Conservation (phyloP, 2,113 vertebrate genomes). For the Phylloscopus whistleri region DNA sequence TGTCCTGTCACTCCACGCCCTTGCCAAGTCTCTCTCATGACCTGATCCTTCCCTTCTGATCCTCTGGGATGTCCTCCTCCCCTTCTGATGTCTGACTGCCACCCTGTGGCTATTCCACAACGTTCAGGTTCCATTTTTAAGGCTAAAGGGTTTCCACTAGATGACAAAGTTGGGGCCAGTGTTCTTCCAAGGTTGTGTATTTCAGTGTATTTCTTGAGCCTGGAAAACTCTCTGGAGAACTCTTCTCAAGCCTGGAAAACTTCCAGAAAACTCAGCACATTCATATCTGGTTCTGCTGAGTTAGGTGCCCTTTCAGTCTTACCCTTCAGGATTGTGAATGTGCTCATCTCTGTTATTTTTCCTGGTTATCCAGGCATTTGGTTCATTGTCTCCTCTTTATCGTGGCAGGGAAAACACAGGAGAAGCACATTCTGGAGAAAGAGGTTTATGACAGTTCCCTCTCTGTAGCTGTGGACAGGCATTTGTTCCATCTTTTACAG, state of each 20-base stretch:
- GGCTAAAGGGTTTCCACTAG: not conserved
- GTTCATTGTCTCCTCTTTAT: not conserved
- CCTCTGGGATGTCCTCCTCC: not conserved
- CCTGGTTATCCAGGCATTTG: not conserved
- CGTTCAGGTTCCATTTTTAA: not conserved
- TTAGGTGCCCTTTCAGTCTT: not conserved
- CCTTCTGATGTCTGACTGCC: not conserved
- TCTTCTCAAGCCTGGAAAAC: not conserved
- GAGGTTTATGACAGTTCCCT: not conserved
- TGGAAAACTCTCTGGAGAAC: not conserved
- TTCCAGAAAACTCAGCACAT: not conserved
- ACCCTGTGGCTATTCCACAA: not conserved
- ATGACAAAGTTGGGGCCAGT: not conserved
- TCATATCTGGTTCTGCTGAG: not conserved
- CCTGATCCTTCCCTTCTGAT: not conserved
- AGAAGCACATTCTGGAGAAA: not conserved
- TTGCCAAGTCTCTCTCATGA: not conserved
- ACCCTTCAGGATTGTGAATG: not conserved
- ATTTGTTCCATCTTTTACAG: not conserved
- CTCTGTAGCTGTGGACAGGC: not conserved
- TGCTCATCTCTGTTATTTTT: not conserved
- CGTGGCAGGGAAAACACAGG: not conserved
- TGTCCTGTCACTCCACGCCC: too few relatives aligned
- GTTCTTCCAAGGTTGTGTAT: not conserved
- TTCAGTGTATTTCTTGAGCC: not conserved